These are phyloP conservation scores for Uromys caudimaculatus DNA, from an alignment of 2,797 vertebrate species.

Conservation along the genomic window DNA sequence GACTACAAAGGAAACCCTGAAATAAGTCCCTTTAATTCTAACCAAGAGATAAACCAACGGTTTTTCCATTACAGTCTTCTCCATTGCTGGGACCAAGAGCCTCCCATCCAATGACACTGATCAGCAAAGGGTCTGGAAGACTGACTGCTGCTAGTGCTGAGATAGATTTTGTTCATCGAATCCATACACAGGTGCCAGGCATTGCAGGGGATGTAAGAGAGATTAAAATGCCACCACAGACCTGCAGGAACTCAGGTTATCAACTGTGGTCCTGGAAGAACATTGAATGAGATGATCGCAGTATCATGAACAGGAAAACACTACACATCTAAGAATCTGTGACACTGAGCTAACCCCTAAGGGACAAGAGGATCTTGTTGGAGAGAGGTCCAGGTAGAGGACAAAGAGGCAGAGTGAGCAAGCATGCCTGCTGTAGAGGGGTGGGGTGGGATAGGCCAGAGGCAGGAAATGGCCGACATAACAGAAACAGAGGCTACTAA, in stretches of 20 bases:
- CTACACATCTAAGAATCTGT: background rate
- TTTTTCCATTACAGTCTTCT: background rate
- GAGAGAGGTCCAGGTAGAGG: background rate
- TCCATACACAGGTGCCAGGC: background rate
- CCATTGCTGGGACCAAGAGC: background rate
- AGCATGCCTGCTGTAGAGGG: background rate
- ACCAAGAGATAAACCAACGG: slow-evolving; percentile 23
- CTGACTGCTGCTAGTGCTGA: background rate
- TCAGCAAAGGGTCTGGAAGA: background rate
- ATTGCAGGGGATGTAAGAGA: background rate
- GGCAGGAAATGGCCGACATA: background rate
- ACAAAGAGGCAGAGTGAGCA: background rate
- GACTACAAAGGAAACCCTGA: background rate
- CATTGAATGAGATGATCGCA: background rate
- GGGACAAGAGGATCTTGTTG: background rate
- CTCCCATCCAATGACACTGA: rapidly evolving
- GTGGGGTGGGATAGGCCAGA: background rate
- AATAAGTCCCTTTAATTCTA: slow-evolving; percentile 25
- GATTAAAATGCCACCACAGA: background rate
- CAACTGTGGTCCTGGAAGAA: background rate
- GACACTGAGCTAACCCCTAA: background rate
- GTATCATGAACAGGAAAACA: background rate
- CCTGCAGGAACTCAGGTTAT: background rate
- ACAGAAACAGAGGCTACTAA: background rate
- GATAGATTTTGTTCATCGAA: background rate